Conservation (phyloP, 2,888 invertebrate genomes). For the Nephrotoma appendiculata region DNA sequence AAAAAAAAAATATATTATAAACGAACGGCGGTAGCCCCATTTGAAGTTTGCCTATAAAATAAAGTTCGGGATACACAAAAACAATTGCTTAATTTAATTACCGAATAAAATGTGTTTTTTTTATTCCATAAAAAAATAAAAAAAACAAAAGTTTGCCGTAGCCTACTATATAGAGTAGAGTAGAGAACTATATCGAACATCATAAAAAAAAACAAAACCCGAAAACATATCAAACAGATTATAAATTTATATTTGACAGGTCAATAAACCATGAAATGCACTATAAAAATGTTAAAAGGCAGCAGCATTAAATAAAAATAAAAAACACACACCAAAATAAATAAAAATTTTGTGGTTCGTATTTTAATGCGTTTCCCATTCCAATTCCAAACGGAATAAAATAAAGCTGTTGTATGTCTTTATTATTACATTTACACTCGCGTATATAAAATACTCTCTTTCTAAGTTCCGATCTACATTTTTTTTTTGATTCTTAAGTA, state of each 20-base stretch:
- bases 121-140: not conserved
- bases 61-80: not conserved
- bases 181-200: not conserved
- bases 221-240: not conserved
- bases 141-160: not conserved
- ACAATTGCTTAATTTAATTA: not conserved
- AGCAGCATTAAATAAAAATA: not conserved
- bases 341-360: not conserved
- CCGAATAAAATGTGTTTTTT: not conserved
- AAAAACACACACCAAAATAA: not conserved
- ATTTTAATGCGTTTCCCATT: not conserved
- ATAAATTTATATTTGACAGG: slow-evolving; percentile 6
- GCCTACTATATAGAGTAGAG: not conserved
- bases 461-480: not conserved
- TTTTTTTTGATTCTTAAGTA: not conserved
- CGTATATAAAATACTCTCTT: no score
- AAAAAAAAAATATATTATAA: not conserved
- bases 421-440: not conserved
- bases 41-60: not conserved
- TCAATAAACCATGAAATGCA: slow-evolving; percentile 7
- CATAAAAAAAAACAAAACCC: not conserved
- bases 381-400: not conserved
- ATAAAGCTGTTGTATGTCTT: not conserved
- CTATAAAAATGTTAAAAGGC: not conserved
- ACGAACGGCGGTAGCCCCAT: not conserved